A percentile compares a stretch with the other conserved stretches of the same genome.
These are phyloP conservation scores for Egretta garzetta DNA, from an alignment of 2,113 vertebrate genomes.

Conservation along the genomic window DNA sequence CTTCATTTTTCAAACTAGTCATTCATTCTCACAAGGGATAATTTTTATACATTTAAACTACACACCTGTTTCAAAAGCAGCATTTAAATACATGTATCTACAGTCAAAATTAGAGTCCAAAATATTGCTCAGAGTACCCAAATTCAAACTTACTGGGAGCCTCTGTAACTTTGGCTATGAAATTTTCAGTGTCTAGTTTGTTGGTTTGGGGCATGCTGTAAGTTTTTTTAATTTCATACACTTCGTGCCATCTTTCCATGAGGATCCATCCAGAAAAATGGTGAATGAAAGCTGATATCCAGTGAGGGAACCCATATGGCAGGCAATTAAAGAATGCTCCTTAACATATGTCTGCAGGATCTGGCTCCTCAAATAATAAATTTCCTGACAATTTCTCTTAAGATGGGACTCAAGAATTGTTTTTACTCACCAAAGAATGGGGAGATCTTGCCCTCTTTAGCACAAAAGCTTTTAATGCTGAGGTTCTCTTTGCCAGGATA, in stretches of 20 bases:
- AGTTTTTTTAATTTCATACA: not conserved
- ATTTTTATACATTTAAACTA: not conserved
- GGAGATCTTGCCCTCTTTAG: not conserved
- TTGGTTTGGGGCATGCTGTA: not conserved
- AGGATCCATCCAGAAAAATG: accelerated
- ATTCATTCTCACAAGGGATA: not conserved
- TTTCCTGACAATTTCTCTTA: not conserved
- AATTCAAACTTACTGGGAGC: not conserved
- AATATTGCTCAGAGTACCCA: not conserved
- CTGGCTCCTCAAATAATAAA: not conserved
- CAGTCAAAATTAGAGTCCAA: not conserved
- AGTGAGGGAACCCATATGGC: not conserved
- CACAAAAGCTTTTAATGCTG: not conserved
- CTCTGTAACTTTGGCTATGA: not conserved
- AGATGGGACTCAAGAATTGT: not conserved
- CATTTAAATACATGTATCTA: not conserved
- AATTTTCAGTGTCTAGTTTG: not conserved
- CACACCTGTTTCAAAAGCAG: not conserved
- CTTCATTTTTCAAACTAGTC: not conserved
- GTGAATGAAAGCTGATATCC: not conserved
- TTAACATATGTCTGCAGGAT: accelerated
- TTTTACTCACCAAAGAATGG: not conserved
- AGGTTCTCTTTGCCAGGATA: not conserved
- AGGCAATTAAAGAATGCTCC: not conserved
- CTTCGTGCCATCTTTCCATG: not conserved